phyloP scores from a whole-genome alignment of 2,113 vertebrate species.

The Equus quagga region DNA sequence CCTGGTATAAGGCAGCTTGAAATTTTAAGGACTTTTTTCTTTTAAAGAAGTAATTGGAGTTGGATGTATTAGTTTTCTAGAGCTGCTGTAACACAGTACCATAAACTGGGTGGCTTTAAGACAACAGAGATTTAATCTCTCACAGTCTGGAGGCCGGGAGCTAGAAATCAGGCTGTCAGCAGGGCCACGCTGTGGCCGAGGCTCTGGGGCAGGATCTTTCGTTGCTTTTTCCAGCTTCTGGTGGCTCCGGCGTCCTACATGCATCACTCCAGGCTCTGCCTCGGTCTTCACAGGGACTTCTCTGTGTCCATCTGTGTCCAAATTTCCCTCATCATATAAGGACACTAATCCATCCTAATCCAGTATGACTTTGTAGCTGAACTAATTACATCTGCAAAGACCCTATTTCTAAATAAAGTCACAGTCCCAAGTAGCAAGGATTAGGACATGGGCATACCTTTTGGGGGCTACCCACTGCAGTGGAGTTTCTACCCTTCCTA shows the following conservation, averaged over 20 bases:
- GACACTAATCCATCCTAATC: neutral
- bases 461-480: neutral
- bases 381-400: neutral
- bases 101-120: neutral
- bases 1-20: neutral
- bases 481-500: neutral
- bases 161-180: neutral
- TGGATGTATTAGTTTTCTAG: neutral
- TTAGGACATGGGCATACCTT: neutral
- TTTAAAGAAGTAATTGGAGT: neutral
- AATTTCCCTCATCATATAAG: neutral
- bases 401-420: neutral
- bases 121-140: rapidly evolving
- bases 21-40: neutral
- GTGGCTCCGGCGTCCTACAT: neutral
- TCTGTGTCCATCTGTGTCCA: neutral
- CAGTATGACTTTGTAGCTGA: neutral
- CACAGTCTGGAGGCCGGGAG: neutral
- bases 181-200: neutral
- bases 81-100: neutral
- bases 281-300: rapidly evolving
- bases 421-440: neutral
- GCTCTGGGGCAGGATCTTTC: neutral
- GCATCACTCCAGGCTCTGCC: neutral
- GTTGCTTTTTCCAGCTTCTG: neutral